Conservation (phyloP, 2,113 vertebrate species). For the Psophia crepitans region DNA sequence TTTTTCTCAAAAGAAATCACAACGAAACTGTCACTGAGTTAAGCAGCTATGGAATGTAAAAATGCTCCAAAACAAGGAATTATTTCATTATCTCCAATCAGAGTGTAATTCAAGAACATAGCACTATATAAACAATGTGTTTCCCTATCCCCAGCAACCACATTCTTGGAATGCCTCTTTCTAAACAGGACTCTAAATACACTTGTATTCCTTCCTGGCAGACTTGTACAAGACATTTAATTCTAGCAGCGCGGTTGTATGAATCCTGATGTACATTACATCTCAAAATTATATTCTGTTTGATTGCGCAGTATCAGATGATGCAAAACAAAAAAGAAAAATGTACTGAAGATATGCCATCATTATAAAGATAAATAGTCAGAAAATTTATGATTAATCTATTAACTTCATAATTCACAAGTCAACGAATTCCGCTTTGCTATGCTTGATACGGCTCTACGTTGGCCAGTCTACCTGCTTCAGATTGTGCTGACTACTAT, state of each 20-base stretch:
- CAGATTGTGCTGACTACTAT: conserved; percentile 86
- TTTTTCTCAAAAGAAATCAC: conserved; percentile 13
- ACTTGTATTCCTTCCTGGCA: conserved; percentile 36
- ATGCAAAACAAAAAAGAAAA: conserved; percentile 65
- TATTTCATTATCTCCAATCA: conserved; percentile 66
- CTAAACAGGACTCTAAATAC: conserved; percentile 56
- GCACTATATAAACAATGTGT: conserved; percentile 37
- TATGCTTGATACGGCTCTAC: conserved; percentile 56
- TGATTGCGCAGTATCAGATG: conserved; percentile 12
- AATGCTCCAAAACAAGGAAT: conserved; percentile 46
- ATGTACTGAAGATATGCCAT: conserved; percentile 23
- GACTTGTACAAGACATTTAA: conserved; percentile 38
- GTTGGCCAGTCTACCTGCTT: conserved; percentile 82
- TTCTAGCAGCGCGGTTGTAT: conserved; percentile 6
- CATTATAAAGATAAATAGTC: conserved; percentile 69
- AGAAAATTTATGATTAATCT: conserved; percentile 75
- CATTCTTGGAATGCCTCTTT: conserved; percentile 59
- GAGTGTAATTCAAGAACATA: conserved; percentile 56
- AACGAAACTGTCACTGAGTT: conserved; percentile 54
- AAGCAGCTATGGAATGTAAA: conserved; percentile 57
- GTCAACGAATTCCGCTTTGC: conserved; percentile 74
- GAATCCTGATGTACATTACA: conserved; percentile 51
- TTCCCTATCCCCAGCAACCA: conserved; percentile 45
- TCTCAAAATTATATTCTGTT: conserved; percentile 55
- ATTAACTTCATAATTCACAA: conserved; percentile 79